A percentile compares a stretch with the other conserved stretches of the same genome.
Conservation (phyloP, 2,888 invertebrate genomes). For the Xanthia icteritia region DNA sequence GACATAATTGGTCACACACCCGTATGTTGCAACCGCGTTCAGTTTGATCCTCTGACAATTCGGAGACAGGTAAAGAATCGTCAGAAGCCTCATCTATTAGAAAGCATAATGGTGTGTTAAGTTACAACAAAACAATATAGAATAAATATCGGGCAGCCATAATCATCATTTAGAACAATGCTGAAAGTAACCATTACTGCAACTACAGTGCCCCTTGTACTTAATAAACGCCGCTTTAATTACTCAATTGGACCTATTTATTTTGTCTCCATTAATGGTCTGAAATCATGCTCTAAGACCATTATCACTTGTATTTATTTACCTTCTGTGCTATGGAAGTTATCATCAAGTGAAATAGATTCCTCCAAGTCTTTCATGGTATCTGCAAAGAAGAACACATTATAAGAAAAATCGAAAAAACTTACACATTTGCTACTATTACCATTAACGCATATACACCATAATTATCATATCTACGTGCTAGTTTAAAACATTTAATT, state of each 20-base stretch:
- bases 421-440: constrained; percentile 17
- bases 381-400: not conserved
- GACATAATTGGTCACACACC: constrained; percentile 35
- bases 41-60: not conserved
- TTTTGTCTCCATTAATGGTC: not conserved
- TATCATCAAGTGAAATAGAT: not conserved
- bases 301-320: no score
- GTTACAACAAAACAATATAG: not conserved
- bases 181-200: not conserved
- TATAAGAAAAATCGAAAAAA: not conserved
- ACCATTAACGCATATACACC: constrained; percentile 1
- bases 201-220: no score
- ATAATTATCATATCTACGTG: not conserved
- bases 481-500: no score
- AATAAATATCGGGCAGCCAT: not conserved
- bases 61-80: not conserved
- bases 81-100: not conserved
- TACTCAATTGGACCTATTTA: not conserved
- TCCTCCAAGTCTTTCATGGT: not conserved
- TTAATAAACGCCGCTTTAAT: not conserved
- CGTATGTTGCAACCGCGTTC: constrained; percentile 4
- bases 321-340: constrained; percentile 36
- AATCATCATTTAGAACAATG: not conserved
- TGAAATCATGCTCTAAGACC: no score
- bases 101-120: no score